Percentiles rank a stretch among this genome's conserved stretches.
phyloP scores from a whole-genome alignment of 2,797 vertebrate genomes.

The Rhynchonycteris naso region DNA sequence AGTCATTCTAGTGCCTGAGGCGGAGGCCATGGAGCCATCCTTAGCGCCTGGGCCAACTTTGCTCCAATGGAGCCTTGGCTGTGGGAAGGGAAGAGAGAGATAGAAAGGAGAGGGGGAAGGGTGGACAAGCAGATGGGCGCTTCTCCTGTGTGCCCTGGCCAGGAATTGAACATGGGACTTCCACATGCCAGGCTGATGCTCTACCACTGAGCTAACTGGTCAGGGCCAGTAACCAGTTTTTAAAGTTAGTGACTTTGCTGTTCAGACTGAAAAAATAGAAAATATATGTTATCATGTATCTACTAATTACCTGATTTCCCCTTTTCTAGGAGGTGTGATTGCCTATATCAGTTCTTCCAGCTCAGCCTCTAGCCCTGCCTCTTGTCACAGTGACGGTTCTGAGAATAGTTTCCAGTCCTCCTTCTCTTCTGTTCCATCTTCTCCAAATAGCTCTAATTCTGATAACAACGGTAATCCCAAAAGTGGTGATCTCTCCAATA shows the following conservation, averaged over 20 bases:
- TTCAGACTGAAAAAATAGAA: constrained; percentile 21
- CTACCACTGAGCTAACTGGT: too few species aligned
- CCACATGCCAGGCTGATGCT: too few species aligned
- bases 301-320: constrained; percentile 76
- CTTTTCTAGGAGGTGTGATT: constrained; percentile 94
- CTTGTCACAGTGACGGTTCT: constrained; percentile 92
- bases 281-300: constrained; percentile 36
- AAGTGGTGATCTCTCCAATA: constrained; percentile 80
- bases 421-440: constrained; percentile 90
- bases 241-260: constrained; percentile 22
- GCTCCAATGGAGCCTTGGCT: too few species aligned
- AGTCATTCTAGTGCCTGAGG: too few species aligned
- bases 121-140: too few species aligned
- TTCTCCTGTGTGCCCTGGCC: too few species aligned
- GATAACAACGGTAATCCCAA: constrained; percentile 85
- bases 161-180: too few species aligned
- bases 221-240: neutral
- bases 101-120: too few species aligned
- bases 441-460: constrained; percentile 89
- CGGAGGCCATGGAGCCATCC: too few species aligned
- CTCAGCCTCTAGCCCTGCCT: constrained; percentile 93
- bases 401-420: constrained; percentile 90
- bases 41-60: too few species aligned
- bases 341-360: constrained; percentile 97
- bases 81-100: too few species aligned